These are phyloP conservation scores for Galerucella nymphaeae DNA, from an alignment of 2,888 invertebrate genomes.

Conservation along the genomic window DNA sequence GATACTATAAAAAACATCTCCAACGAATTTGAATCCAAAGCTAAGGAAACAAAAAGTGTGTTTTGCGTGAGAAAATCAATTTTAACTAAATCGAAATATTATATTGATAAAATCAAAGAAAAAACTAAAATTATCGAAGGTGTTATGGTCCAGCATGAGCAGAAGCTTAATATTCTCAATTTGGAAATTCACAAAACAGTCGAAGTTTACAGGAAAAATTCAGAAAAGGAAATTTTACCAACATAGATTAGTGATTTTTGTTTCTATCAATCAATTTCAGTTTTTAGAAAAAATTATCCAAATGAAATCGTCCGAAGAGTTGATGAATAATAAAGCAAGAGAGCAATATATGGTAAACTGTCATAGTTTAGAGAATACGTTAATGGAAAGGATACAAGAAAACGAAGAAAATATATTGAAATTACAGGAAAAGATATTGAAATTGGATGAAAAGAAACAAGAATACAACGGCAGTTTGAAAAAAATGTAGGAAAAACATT, in stretches of 20 bases:
- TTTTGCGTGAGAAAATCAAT: conserved; percentile 22
- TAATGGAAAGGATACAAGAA: conserved; percentile 12
- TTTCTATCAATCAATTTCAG: conserved; percentile 13
- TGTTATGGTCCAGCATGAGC: conserved; percentile 20
- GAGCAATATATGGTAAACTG: conserved; percentile 6
- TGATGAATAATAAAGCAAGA: conserved; percentile 5
- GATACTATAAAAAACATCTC: conserved; percentile 16
- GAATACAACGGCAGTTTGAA: conserved; percentile 25
- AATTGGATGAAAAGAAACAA: conserved; percentile 27
- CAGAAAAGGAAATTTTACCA: conserved; percentile 24
- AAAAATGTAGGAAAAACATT: conserved; percentile 17
- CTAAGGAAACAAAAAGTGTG: conserved; percentile 9
- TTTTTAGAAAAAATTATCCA: conserved; percentile 18
- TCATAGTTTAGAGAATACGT: background rate
- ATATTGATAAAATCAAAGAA: conserved; percentile 16
- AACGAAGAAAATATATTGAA: too few relatives aligned
- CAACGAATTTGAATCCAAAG: conserved; percentile 5
- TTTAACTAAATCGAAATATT: conserved; percentile 12
- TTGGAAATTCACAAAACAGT: conserved; percentile 24
- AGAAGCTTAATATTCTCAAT: conserved; percentile 20
- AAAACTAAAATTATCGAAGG: conserved; percentile 20
- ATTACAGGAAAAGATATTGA: background rate
- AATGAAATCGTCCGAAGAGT: conserved; percentile 17
- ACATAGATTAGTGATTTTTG: too few relatives aligned
- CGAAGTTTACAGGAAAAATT: conserved; percentile 19